Evolutionary conservation across 35 echinoderm and acorn worm species (phyloP).

Genomic region (Stichopus chloronotus): DNA sequence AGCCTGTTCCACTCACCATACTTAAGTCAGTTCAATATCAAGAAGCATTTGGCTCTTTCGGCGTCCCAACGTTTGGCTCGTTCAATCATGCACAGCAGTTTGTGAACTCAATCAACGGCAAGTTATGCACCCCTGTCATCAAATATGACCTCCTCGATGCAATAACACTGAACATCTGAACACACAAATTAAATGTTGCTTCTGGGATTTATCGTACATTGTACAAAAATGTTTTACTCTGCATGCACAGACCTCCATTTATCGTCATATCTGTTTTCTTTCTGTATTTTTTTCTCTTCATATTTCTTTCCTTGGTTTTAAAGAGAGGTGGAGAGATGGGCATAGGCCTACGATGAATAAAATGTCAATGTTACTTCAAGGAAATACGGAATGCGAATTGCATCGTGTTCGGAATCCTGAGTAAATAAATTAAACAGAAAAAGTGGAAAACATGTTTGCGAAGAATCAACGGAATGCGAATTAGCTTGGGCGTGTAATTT

Average conservation of each 20-base stretch:
- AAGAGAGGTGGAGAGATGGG: too few species aligned
- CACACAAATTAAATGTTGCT: not conserved
- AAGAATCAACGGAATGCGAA: slow-evolving; percentile 29
- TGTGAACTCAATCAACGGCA: not conserved
- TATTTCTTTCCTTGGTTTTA: too few species aligned
- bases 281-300: too few species aligned
- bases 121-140: not conserved
- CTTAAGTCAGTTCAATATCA: too few species aligned
- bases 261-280: too few species aligned
- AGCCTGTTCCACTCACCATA: too few species aligned
- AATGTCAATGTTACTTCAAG: not conserved
- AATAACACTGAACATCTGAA: not conserved
- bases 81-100: not conserved
- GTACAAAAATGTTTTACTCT: not conserved
- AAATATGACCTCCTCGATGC: not conserved
- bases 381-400: slow-evolving; percentile 26
- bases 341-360: not conserved
- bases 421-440: slow-evolving; percentile 28
- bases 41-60: too few species aligned
- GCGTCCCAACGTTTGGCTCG: too few species aligned
- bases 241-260: too few species aligned
- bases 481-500: slow-evolving; percentile 9
- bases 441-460: not conserved
- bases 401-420: slow-evolving; percentile 8
- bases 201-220: not conserved